Percentiles rank a stretch among this genome's conserved stretches.
Conservation (phyloP, 2,888 invertebrate species). For the Nomada hirtipes region DNA sequence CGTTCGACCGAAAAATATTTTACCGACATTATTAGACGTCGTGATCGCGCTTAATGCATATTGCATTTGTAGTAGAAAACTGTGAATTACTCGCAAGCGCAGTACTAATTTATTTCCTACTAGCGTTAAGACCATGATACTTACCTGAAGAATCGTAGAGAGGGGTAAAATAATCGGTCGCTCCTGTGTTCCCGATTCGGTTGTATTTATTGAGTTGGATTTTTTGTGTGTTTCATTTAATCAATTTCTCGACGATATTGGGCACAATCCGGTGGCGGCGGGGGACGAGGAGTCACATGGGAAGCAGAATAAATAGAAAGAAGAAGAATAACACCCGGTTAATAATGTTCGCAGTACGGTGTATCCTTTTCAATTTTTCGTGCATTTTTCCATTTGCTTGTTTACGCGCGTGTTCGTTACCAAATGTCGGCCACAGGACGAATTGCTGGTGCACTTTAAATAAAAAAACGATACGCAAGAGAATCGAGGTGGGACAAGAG, state of each 20-base stretch:
- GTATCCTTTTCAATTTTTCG: conserved; percentile 14
- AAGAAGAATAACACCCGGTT: conserved; percentile 79
- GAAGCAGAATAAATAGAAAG: conserved; percentile 78
- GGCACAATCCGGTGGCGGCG: conserved; percentile 67
- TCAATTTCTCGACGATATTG: conserved; percentile 49
- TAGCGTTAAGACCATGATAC: conserved; percentile 57
- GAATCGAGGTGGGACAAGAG: neutral
- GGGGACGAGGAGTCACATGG: conserved; percentile 76
- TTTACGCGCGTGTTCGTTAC: neutral
- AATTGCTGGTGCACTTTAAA: conserved; percentile 3
- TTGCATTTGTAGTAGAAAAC: conserved; percentile 14
- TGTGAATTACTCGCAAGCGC: conserved; percentile 15
- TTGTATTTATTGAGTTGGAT: conserved; percentile 48
- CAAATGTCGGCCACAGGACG: conserved; percentile 3
- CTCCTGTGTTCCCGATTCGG: conserved; percentile 64
- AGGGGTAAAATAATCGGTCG: conserved; percentile 74
- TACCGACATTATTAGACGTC: neutral
- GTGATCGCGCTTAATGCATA: conserved; percentile 15
- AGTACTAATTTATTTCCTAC: conserved; percentile 17
- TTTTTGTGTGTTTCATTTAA: conserved; percentile 51
- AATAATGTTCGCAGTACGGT: conserved; percentile 59
- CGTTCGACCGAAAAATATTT: neutral
- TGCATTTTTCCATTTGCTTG: conserved; percentile 8
- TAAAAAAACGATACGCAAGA: neutral
- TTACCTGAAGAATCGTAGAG: conserved; percentile 79